Conservation (phyloP, 2,888 invertebrate genomes). For the Cryptus armator region DNA sequence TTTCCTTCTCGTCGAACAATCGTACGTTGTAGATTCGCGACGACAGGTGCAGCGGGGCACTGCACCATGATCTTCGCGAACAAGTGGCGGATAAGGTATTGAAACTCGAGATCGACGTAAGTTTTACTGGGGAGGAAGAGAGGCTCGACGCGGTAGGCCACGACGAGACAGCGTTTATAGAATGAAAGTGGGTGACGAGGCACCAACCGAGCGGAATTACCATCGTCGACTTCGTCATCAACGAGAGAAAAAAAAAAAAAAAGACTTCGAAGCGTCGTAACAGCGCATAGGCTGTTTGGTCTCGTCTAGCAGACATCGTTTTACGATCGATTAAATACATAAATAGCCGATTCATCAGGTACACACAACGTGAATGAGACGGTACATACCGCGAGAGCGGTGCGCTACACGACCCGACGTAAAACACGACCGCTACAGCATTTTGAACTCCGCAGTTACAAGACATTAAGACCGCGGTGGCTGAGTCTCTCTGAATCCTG, state of each 20-base stretch:
- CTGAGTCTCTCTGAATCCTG: conserved; percentile 30
- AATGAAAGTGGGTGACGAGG: conserved; percentile 70
- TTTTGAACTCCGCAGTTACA: conserved; percentile 71
- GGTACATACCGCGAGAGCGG: conserved; percentile 19
- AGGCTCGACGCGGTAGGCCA: conserved; percentile 29
- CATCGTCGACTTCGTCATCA: conserved; percentile 66
- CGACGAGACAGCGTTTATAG: conserved; percentile 48
- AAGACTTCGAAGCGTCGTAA: conserved; percentile 32
- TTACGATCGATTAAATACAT: conserved; percentile 80
- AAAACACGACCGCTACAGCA: conserved; percentile 72
- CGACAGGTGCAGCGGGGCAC: conserved; percentile 62
- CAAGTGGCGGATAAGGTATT: conserved; percentile 45
- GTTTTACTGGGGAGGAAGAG: conserved; percentile 37
- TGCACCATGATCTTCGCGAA: conserved; percentile 29
- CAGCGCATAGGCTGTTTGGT: conserved; percentile 45
- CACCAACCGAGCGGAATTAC: conserved; percentile 59
- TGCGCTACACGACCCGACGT: conserved; percentile 63
- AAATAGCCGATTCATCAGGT: conserved; percentile 77
- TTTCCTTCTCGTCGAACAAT: conserved; percentile 50
- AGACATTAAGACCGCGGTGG: conserved; percentile 70
- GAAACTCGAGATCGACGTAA: conserved; percentile 65
- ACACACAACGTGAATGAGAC: conserved; percentile 38
- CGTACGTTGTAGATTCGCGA: conserved; percentile 55
- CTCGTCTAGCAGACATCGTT: conserved; percentile 73
- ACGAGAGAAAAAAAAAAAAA: conserved; percentile 25